A percentile compares a stretch with the other conserved stretches of the same genome.
Conservation (phyloP, 2,888 invertebrate genomes). For the Empis stercorea region DNA sequence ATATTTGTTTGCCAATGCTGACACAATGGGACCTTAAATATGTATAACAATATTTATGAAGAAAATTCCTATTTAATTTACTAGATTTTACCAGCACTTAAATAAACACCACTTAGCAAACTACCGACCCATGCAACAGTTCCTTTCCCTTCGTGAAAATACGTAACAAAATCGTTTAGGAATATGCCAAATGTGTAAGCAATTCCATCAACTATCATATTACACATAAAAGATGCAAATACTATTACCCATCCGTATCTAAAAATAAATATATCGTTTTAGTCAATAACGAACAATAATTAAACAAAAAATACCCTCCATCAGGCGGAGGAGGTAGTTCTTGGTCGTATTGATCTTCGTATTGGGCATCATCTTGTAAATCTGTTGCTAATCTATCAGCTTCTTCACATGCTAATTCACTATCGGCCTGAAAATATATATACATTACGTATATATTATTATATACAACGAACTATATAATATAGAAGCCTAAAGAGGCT, state of each 20-base stretch:
- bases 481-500: too few species aligned
- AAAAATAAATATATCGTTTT: not conserved
- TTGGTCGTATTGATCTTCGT: slow-evolving; percentile 52
- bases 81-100: slow-evolving; percentile 66
- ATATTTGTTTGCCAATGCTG: slow-evolving; percentile 90
- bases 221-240: slow-evolving; percentile 92
- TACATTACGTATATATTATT: too few species aligned
- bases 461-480: too few species aligned
- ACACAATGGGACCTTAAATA: slow-evolving; percentile 71
- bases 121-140: slow-evolving; percentile 91
- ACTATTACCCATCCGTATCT: slow-evolving; percentile 90
- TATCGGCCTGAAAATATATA: slow-evolving; percentile 53
- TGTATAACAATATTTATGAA: not conserved
- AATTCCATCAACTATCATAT: slow-evolving; percentile 96
- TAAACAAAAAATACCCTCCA: slow-evolving; percentile 70
- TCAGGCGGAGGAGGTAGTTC: slow-evolving; percentile 79
- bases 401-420: slow-evolving; percentile 76
- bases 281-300: slow-evolving; percentile 28
- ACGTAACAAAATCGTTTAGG: slow-evolving; percentile 61
- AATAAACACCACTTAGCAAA: slow-evolving; percentile 87
- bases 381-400: slow-evolving; percentile 61
- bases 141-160: slow-evolving; percentile 76
- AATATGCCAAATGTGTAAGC: slow-evolving; percentile 98
- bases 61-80: not conserved
- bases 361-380: slow-evolving; percentile 40